Conservation (phyloP, 2,888 invertebrate genomes). For the Choreutis nemorana region DNA sequence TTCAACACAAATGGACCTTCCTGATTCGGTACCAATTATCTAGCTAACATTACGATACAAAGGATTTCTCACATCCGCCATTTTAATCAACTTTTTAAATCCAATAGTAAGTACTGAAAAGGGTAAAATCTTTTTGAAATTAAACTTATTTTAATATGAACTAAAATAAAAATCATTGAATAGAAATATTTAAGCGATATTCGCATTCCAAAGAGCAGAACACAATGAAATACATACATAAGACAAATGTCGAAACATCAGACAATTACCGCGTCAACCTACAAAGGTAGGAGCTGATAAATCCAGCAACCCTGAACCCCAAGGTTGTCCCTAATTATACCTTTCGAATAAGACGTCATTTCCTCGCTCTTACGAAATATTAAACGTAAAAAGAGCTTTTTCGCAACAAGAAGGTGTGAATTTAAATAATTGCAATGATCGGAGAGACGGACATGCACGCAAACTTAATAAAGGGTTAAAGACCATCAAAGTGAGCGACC, state of each 20-base stretch:
- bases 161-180: too few relatives aligned
- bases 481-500: too few relatives aligned
- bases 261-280: slow-evolving; percentile 43
- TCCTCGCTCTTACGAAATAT: slow-evolving; percentile 61
- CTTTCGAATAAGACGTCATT: slow-evolving; percentile 65
- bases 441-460: slow-evolving; percentile 48
- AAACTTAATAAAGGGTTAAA: slow-evolving; percentile 56
- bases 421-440: slow-evolving; percentile 68
- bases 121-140: too few relatives aligned
- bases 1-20: slow-evolving; percentile 13
- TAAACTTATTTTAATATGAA: too few relatives aligned
- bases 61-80: too few relatives aligned
- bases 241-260: slow-evolving; percentile 41
- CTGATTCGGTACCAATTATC: slow-evolving; percentile 13
- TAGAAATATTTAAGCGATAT: too few relatives aligned
- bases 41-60: too few relatives aligned
- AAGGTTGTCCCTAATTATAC: slow-evolving; percentile 62
- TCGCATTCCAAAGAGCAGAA: too few relatives aligned
- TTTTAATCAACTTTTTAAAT: too few relatives aligned
- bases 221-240: too few relatives aligned
- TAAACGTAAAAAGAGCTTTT: slow-evolving; percentile 60
- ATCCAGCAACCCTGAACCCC: slow-evolving; percentile 41
- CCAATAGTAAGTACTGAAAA: too few relatives aligned
- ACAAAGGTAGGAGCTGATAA: slow-evolving; percentile 40
- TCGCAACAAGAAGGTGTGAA: slow-evolving; percentile 61